Conservation (phyloP, 2,888 invertebrate genomes). For the Tenthredo livida region DNA sequence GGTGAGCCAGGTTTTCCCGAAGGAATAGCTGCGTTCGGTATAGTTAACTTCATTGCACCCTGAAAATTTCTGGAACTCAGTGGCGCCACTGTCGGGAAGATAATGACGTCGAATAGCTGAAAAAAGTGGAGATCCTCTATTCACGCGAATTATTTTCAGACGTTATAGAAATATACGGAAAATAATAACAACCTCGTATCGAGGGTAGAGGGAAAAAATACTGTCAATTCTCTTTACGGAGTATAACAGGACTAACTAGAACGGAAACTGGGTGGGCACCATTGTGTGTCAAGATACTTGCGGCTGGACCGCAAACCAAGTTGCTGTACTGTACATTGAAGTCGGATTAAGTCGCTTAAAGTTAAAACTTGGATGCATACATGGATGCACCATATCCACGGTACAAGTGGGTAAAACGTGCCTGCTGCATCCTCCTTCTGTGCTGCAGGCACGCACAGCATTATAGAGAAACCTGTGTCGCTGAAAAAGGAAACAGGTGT, state of each 20-base stretch:
- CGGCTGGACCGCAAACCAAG: conserved; percentile 3
- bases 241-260: conserved; percentile 67
- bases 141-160: too few relatives aligned
- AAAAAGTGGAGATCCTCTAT: too few relatives aligned
- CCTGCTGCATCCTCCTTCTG: not conserved
- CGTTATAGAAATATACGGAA: not conserved
- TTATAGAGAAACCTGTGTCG: conserved; percentile 24
- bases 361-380: conserved; percentile 12
- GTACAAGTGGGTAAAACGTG: not conserved
- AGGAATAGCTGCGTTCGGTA: too few relatives aligned
- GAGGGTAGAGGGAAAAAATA: not conserved
- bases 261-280: conserved; percentile 70
- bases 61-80: too few relatives aligned
- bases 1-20: too few relatives aligned
- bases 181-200: not conserved
- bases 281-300: conserved; percentile 63
- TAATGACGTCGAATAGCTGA: too few relatives aligned
- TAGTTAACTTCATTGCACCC: too few relatives aligned
- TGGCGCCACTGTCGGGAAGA: too few relatives aligned
- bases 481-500: conserved; percentile 25
- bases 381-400: not conserved
- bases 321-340: not conserved
- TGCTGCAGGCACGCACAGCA: not conserved
- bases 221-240: conserved; percentile 68
- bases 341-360: conserved; percentile 34